Evolutionary conservation across 2,797 vertebrate species (phyloP).

Genomic region (Harpagifer antarcticus): DNA sequence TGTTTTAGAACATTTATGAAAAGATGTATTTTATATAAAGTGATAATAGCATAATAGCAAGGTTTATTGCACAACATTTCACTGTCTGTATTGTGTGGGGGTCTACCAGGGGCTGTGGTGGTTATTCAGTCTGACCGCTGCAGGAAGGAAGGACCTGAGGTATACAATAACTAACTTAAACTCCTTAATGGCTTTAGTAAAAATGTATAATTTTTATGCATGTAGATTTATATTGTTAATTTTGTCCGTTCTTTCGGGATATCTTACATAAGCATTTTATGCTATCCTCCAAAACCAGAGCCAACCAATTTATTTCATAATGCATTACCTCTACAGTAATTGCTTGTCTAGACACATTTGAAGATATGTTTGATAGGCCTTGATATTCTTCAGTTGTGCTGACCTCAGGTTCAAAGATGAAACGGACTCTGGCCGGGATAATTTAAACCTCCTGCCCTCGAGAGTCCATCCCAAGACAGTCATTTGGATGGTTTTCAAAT

Average conservation of each 20-base stretch:
- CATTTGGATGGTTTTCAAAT: conserved; percentile 79
- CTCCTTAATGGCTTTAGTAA: conserved; percentile 10
- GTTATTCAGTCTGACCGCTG: no score
- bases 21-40: no score
- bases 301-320: conserved; percentile 40
- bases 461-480: conserved; percentile 70
- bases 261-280: conserved; percentile 7
- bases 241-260: conserved; percentile 13
- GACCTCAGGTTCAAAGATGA: conserved; percentile 71
- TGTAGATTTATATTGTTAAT: conserved; percentile 7
- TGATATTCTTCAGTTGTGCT: conserved; percentile 53
- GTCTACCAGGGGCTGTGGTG: no score
- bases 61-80: no score
- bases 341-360: conserved; percentile 41
- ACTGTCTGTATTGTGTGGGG: no score
- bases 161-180: no score
- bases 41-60: no score
- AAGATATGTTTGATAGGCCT: conserved; percentile 28
- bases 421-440: conserved; percentile 54
- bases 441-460: conserved; percentile 59
- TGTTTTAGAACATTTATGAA: no score
- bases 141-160: no score
- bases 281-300: conserved; percentile 31
- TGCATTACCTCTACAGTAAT: conserved; percentile 31
- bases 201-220: conserved; percentile 10